Evolutionary conservation across 2,888 invertebrate genomes (phyloP).

Genomic region (Pachydiplax longipennis): DNA sequence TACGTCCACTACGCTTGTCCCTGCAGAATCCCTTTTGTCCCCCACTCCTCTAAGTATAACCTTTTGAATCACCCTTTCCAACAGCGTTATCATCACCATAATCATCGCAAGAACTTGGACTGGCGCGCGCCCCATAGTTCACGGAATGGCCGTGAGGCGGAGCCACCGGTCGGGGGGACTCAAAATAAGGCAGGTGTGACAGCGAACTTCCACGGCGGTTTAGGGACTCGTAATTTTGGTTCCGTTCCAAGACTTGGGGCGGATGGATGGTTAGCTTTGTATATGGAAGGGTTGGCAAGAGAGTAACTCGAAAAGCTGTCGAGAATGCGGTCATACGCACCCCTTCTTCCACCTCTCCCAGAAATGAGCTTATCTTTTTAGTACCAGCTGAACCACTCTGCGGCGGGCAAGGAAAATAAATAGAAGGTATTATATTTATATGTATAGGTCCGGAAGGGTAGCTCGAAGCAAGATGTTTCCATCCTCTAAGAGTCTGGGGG

Average conservation of each 20-base stretch:
- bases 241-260: neutral
- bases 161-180: neutral
- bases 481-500: neutral
- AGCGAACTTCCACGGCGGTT: neutral
- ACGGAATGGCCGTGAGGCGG: neutral
- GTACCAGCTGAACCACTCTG: neutral
- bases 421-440: neutral
- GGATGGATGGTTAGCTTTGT: neutral
- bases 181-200: neutral
- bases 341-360: neutral
- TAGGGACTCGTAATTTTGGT: neutral
- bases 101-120: neutral
- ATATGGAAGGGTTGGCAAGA: neutral
- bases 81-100: constrained; percentile 4
- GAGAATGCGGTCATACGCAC: neutral
- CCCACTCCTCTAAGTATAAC: neutral
- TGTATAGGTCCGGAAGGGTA: neutral
- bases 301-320: neutral
- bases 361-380: neutral
- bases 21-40: neutral
- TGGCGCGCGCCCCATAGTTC: neutral
- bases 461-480: neutral
- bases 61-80: constrained; percentile 30
- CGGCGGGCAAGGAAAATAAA: neutral
- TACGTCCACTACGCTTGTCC: neutral